phyloP scores from a whole-genome alignment of 2,113 vertebrate genomes.

The Zosterops lateralis region DNA sequence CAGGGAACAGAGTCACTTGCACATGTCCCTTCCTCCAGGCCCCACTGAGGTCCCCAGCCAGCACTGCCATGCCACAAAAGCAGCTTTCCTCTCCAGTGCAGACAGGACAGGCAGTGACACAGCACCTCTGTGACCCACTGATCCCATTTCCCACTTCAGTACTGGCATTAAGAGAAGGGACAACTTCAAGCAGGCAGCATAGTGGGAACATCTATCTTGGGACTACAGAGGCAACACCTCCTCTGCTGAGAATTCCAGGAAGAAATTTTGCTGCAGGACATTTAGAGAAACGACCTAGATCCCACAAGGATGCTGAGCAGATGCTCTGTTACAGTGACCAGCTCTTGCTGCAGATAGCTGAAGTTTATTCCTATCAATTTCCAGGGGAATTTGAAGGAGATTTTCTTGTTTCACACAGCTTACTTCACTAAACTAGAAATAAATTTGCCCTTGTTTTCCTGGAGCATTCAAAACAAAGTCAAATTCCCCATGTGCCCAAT shows the following conservation, averaged over 20 bases:
- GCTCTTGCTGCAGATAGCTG: neutral
- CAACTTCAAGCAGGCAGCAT: neutral
- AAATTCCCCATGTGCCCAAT: neutral
- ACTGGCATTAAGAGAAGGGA: neutral
- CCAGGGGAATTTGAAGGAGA: neutral
- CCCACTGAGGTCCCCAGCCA: neutral
- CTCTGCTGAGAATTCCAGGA: neutral
- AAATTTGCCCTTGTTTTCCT: neutral
- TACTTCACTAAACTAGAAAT: neutral
- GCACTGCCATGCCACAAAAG: neutral
- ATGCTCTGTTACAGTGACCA: neutral
- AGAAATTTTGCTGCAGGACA: neutral
- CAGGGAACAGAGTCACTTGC: fast-evolving
- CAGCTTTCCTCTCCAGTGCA: neutral
- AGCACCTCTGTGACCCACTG: neutral
- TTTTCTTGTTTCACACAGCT: neutral
- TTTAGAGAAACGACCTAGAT: neutral
- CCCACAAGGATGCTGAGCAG: neutral
- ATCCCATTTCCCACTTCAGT: neutral
- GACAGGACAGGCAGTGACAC: neutral
- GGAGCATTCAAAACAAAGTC: neutral
- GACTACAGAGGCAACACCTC: neutral
- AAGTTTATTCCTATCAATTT: neutral
- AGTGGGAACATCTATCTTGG: neutral
- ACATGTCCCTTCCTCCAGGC: neutral